These are phyloP conservation scores for Hemicordylus capensis DNA, from an alignment of 2,113 vertebrate genomes.

Conservation along the genomic window DNA sequence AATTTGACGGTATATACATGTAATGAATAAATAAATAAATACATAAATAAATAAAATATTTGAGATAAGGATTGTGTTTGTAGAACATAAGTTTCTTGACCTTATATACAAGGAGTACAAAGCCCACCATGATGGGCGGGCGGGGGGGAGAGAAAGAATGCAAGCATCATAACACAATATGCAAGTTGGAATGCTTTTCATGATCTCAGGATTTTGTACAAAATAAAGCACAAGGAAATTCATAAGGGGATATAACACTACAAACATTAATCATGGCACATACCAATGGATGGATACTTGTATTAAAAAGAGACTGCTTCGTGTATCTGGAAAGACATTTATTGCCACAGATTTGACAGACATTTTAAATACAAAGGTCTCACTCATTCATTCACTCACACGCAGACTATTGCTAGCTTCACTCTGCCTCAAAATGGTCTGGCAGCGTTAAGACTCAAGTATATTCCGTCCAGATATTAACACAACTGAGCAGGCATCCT, in stretches of 20 bases:
- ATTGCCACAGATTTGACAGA: constrained; percentile 42
- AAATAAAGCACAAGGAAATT: constrained; percentile 30
- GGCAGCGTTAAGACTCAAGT: too few relatives aligned
- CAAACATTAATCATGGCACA: constrained; percentile 28
- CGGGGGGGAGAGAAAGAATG: too few relatives aligned
- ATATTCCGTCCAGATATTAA: not conserved
- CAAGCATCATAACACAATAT: not conserved
- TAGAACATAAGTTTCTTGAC: not conserved
- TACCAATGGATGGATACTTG: constrained; percentile 36
- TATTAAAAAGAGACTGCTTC: constrained; percentile 52
- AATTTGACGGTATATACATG: too few relatives aligned
- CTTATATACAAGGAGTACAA: not conserved
- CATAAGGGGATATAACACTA: not conserved
- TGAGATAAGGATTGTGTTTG: not conserved
- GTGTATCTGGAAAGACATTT: constrained; percentile 60
- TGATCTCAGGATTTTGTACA: too few relatives aligned
- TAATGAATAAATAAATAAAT: too few relatives aligned
- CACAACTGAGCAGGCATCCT: not conserved
- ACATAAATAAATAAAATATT: too few relatives aligned
- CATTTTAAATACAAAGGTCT: not conserved
- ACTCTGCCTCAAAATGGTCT: not conserved
- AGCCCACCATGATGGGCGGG: not conserved
- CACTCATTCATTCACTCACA: not conserved
- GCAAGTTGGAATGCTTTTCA: not conserved
- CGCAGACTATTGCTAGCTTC: not conserved